phyloP scores from a whole-genome alignment of 2,797 vertebrate genomes.

The Microhierax caerulescens region DNA sequence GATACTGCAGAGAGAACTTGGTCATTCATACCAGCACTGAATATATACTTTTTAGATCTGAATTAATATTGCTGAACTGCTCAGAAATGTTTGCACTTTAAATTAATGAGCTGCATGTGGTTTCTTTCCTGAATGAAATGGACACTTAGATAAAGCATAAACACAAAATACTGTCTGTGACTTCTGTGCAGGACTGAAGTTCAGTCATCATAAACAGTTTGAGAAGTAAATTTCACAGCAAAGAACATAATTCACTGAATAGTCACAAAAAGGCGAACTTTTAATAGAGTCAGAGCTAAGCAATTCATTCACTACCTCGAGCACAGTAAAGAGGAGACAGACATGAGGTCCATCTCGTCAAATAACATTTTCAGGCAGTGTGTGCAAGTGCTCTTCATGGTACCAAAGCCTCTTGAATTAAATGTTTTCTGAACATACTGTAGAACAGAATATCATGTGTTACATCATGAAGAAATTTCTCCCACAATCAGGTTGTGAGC shows the following conservation, averaged over 20 bases:
- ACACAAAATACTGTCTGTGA: not conserved
- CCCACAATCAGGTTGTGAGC: not conserved
- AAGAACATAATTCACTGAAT: not conserved
- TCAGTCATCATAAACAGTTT: not conserved
- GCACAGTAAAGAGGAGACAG: not conserved
- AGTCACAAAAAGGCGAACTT: not conserved
- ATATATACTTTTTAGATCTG: not conserved
- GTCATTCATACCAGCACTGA: not conserved
- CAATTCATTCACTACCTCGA: not conserved
- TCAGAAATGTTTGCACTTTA: not conserved
- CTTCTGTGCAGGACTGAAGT: not conserved
- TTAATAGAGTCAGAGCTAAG: not conserved
- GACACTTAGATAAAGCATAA: not conserved
- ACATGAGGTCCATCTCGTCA: not conserved
- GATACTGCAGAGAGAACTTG: not conserved
- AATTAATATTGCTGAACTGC: not conserved
- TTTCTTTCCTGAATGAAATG: not conserved
- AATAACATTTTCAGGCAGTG: not conserved
- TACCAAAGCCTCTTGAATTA: not conserved
- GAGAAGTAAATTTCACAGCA: not conserved
- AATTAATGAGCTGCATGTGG: not conserved
- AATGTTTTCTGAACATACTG: not conserved
- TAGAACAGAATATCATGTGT: not conserved
- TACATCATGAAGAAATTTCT: not conserved
- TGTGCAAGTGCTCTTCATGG: not conserved